phyloP scores from a whole-genome alignment of 2,888 invertebrate species.

The Coleophora deauratella region DNA sequence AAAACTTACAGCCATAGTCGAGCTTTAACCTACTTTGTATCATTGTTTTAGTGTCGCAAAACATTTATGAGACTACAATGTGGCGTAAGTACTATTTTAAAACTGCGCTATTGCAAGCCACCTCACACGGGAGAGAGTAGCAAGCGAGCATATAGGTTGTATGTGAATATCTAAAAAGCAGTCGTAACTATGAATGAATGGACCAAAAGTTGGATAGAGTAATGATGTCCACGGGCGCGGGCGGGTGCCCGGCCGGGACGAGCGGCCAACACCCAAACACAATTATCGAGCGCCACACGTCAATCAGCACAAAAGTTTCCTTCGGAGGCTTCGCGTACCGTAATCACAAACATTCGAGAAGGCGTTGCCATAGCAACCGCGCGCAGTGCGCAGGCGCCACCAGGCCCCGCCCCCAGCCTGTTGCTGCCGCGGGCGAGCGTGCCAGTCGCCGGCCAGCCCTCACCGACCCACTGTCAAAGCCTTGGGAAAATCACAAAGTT shows the following conservation, averaged over 20 bases:
- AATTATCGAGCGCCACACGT: conserved; percentile 42
- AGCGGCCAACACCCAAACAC: conserved; percentile 29
- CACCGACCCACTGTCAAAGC: conserved; percentile 41
- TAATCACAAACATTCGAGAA: conserved; percentile 63
- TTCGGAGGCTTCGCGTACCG: conserved; percentile 18
- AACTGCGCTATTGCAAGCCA: no score
- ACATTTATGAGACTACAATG: no score
- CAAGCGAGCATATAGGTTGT: no score
- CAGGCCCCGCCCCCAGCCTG: conserved; percentile 62
- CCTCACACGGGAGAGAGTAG: no score
- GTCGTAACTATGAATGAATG: no score
- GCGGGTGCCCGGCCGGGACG: no score
- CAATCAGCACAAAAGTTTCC: conserved; percentile 48
- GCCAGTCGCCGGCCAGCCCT: conserved; percentile 48
- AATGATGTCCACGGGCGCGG: no score
- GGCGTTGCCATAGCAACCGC: conserved; percentile 65
- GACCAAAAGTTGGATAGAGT: no score
- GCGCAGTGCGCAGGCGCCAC: conserved; percentile 51
- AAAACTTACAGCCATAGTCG: no score
- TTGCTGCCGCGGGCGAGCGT: conserved; percentile 52
- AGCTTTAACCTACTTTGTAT: conserved; percentile 1
- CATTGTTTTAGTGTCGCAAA: conserved; percentile 4
- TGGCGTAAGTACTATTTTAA: neutral
- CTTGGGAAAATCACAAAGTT: conserved; percentile 11
- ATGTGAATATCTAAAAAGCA: no score